Percentiles rank a stretch among this genome's conserved stretches.
These are phyloP conservation scores for Thymelicus sylvestris DNA, from an alignment of 2,888 invertebrate genomes.

Conservation along the genomic window DNA sequence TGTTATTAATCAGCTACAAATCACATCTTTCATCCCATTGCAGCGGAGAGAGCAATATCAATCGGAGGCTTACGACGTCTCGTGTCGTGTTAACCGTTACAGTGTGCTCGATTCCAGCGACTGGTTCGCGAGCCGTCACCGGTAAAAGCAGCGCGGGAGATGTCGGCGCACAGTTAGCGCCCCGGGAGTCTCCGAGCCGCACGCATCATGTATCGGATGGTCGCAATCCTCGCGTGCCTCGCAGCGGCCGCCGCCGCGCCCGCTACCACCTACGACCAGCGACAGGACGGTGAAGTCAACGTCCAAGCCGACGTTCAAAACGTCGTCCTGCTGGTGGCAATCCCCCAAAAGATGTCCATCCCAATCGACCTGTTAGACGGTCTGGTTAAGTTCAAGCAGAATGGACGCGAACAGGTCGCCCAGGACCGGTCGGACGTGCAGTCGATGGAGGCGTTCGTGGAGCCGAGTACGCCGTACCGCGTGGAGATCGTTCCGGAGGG, in stretches of 20 bases:
- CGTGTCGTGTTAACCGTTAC: slow-evolving; percentile 78
- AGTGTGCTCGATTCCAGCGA: slow-evolving; percentile 76
- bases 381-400: slow-evolving; percentile 50
- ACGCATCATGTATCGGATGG: slow-evolving; percentile 64
- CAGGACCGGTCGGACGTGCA: slow-evolving; percentile 78
- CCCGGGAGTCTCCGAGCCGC: slow-evolving; percentile 58
- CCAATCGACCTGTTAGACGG: slow-evolving; percentile 51
- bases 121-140: slow-evolving; percentile 69
- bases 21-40: not conserved
- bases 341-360: slow-evolving; percentile 67
- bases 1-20: too few species aligned
- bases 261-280: slow-evolving; percentile 85
- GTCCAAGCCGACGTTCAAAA: slow-evolving; percentile 90
- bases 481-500: slow-evolving; percentile 84
- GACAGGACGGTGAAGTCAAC: slow-evolving; percentile 91
- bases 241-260: slow-evolving; percentile 60
- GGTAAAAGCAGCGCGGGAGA: slow-evolving; percentile 77
- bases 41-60: slow-evolving; percentile 1
- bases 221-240: slow-evolving; percentile 56
- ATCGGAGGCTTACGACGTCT: slow-evolving; percentile 41
- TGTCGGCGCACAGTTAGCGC: slow-evolving; percentile 65
- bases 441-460: slow-evolving; percentile 83
- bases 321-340: slow-evolving; percentile 88
- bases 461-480: slow-evolving; percentile 88
- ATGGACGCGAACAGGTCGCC: slow-evolving; percentile 35